A percentile compares a stretch with the other conserved stretches of the same genome.
These are phyloP conservation scores for Hemibagrus wyckioides DNA, from an alignment of 2,113 vertebrate species.

Conservation along the genomic window DNA sequence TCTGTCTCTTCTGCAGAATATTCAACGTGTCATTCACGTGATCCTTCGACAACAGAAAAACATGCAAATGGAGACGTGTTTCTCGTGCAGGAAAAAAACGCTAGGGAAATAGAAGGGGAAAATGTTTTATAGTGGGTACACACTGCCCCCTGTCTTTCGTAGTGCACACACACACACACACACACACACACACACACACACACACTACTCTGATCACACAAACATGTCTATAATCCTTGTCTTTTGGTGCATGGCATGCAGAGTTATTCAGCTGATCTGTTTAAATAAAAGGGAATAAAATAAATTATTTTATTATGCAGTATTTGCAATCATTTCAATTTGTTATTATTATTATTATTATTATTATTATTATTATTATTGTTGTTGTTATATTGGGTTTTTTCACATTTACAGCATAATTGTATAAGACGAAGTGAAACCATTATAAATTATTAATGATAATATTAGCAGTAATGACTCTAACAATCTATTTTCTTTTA, in stretches of 20 bases:
- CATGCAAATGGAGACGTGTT: neutral
- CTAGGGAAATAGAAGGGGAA: too few relatives aligned
- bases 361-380: neutral
- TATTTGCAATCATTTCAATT: neutral
- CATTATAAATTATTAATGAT: neutral
- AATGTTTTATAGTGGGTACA: slow-evolving; percentile 32
- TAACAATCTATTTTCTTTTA: neutral
- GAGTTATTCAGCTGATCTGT: neutral
- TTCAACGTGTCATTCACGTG: neutral
- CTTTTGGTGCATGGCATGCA: neutral
- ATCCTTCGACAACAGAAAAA: neutral
- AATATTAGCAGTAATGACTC: neutral
- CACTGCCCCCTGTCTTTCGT: slow-evolving; percentile 51
- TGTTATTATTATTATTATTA: neutral
- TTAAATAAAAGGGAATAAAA: neutral
- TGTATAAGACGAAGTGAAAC: neutral
- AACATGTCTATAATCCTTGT: neutral
- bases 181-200: neutral
- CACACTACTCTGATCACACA: neutral
- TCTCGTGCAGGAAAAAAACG: neutral
- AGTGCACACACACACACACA: neutral
- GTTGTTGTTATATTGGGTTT: neutral
- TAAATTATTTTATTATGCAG: neutral
- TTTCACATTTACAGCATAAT: neutral
- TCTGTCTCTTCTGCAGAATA: neutral